Evolutionary conservation across 1,140 invertebrate genomes (phyloP).

Genomic region (Lethrus apterus): DNA sequence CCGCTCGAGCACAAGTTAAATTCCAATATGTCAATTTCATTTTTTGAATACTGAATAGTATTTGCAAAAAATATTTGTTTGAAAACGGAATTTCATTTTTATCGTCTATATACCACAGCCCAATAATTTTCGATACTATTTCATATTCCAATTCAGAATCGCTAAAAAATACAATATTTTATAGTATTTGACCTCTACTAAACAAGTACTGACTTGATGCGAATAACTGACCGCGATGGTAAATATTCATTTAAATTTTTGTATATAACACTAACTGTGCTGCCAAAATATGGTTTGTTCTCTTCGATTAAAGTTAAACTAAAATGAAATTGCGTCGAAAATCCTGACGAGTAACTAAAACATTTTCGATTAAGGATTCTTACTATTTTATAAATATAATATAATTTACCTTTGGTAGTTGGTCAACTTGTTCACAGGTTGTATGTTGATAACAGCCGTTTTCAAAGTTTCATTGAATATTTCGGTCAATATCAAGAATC

Average conservation of each 20-base stretch:
- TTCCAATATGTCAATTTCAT: not conserved
- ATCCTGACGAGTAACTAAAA: constrained; percentile 1
- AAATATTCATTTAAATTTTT: constrained; percentile 5
- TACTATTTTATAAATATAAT: too few relatives aligned
- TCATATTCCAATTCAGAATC: constrained; percentile 5
- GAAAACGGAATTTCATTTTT: not conserved
- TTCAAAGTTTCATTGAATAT: not conserved
- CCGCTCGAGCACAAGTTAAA: constrained; percentile 2
- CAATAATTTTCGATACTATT: constrained; percentile 8
- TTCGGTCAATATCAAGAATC: constrained; percentile 7
- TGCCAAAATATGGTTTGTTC: constrained; percentile 3
- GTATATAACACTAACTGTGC: constrained; percentile 1
- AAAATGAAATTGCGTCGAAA: not conserved
- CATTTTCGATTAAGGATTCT: not conserved
- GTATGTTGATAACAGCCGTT: not conserved
- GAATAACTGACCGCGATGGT: not conserved
- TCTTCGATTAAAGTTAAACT: constrained; percentile 1
- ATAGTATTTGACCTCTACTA: too few relatives aligned
- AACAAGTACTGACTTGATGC: constrained; percentile 5
- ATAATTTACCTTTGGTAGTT: constrained; percentile 6
- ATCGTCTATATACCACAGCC: constrained; percentile 3
- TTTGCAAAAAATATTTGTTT: too few relatives aligned
- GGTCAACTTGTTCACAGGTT: constrained; percentile 9
- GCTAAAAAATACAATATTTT: too few relatives aligned
- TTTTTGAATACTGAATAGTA: too few relatives aligned